These are phyloP conservation scores for Percina caprodes DNA, from an alignment of 2,113 vertebrate genomes.

Conservation along the genomic window DNA sequence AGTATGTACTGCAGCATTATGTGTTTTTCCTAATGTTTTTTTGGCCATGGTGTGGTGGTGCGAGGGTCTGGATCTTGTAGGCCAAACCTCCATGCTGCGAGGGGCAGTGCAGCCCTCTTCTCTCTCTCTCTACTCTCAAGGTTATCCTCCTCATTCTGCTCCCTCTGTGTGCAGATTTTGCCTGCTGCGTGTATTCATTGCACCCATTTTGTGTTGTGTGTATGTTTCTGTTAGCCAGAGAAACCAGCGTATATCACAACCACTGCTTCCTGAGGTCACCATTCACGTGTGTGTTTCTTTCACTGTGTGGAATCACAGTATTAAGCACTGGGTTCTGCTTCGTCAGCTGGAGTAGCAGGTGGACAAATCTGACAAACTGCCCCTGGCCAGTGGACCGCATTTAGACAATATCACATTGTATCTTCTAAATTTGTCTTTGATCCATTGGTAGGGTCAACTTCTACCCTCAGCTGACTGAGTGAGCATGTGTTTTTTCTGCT, in stretches of 20 bases:
- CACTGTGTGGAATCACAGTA: slow-evolving; percentile 51
- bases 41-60: slow-evolving; percentile 58
- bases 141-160: slow-evolving; percentile 71
- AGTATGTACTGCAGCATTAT: background rate
- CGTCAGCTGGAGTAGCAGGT: slow-evolving; percentile 19
- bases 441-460: slow-evolving; percentile 57
- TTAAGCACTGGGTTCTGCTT: slow-evolving; percentile 30
- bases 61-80: slow-evolving; percentile 68
- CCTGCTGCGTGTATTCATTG: slow-evolving; percentile 40
- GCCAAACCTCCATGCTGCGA: slow-evolving; percentile 65
- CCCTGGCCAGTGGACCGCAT: slow-evolving; percentile 31
- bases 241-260: slow-evolving; percentile 25
- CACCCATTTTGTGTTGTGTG: slow-evolving; percentile 17
- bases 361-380: slow-evolving; percentile 49
- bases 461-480: slow-evolving; percentile 41
- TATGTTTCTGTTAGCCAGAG: background rate
- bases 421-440: slow-evolving; percentile 3
- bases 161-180: slow-evolving; percentile 63
- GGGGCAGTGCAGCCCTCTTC: slow-evolving; percentile 59
- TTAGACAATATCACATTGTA: background rate
- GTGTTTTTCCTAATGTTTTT: slow-evolving; percentile 48
- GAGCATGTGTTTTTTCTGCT: slow-evolving; percentile 58
- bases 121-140: slow-evolving; percentile 67
- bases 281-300: slow-evolving; percentile 54
- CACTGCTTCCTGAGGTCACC: slow-evolving; percentile 66